A percentile compares a stretch with the other conserved stretches of the same genome.
Evolutionary conservation across 2,888 invertebrate species (phyloP).

Genomic region (Elegia similella): DNA sequence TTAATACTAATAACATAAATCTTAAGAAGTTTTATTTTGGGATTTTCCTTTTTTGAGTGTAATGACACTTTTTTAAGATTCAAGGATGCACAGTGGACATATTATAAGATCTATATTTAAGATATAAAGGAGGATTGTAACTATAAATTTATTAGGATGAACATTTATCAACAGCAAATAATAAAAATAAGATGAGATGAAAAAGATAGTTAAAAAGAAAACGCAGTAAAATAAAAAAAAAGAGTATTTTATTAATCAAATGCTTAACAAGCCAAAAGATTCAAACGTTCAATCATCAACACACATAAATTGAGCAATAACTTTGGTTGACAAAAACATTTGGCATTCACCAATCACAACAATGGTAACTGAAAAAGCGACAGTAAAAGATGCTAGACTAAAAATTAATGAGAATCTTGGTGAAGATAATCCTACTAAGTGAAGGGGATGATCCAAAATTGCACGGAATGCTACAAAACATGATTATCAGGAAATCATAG

Average conservation of each 20-base stretch:
- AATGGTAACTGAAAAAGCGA: slow-evolving; percentile 59
- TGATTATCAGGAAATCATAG: neutral
- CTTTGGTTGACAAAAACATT: slow-evolving; percentile 61
- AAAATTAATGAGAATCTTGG: slow-evolving; percentile 14
- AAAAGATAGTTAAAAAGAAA: neutral
- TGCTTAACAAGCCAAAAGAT: slow-evolving; percentile 42
- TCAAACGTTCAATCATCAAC: slow-evolving; percentile 38
- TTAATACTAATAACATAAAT: too few relatives aligned
- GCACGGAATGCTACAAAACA: neutral
- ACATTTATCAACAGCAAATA: too few relatives aligned
- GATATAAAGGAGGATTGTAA: too few relatives aligned
- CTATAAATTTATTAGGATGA: too few relatives aligned
- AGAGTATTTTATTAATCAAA: slow-evolving; percentile 42
- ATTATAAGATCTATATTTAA: too few relatives aligned
- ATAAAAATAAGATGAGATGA: neutral
- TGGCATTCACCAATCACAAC: slow-evolving; percentile 33
- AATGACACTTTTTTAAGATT: too few relatives aligned
- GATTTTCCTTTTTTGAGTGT: too few relatives aligned
- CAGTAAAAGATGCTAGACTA: slow-evolving; percentile 39
- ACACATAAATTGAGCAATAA: slow-evolving; percentile 52
- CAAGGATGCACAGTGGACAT: too few relatives aligned
- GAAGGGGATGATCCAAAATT: neutral
- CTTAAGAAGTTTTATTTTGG: too few relatives aligned
- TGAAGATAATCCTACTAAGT: slow-evolving; percentile 13
- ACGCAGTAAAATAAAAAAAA: neutral